These are phyloP conservation scores for Cotesia congregata DNA, from an alignment of 2,888 invertebrate species.

Conservation along the genomic window DNA sequence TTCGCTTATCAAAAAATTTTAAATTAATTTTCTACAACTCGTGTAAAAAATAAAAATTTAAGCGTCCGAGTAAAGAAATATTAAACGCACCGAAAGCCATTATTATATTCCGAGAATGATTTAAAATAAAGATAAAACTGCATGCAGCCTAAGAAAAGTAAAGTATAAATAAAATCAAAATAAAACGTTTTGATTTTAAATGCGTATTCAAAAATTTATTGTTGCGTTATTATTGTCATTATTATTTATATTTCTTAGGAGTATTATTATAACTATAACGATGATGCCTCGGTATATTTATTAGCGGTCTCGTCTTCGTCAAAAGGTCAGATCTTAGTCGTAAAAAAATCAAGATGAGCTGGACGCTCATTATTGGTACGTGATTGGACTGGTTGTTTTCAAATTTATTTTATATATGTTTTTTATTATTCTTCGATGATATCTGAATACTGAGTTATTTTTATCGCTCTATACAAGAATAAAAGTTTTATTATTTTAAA, in stretches of 20 bases:
- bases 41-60: no score
- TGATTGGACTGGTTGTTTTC: neutral
- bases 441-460: neutral
- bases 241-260: neutral
- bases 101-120: conserved; percentile 69
- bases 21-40: no score
- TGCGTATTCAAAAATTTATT: neutral
- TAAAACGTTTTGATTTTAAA: conserved; percentile 58
- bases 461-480: neutral
- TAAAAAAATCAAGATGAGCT: neutral
- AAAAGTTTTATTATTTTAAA: no score
- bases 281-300: neutral
- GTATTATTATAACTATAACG: neutral
- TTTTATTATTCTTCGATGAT: neutral
- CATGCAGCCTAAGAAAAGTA: conserved; percentile 51
- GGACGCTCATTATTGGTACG: neutral
- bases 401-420: neutral
- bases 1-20: no score
- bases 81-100: no score
- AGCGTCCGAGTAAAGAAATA: no score
- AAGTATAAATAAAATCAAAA: conserved; percentile 61
- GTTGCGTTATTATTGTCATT: neutral
- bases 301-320: neutral
- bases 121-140: conserved; percentile 68
- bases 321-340: neutral